Conservation (phyloP, 2,888 invertebrate genomes). For the Oxycera nigricornis region DNA sequence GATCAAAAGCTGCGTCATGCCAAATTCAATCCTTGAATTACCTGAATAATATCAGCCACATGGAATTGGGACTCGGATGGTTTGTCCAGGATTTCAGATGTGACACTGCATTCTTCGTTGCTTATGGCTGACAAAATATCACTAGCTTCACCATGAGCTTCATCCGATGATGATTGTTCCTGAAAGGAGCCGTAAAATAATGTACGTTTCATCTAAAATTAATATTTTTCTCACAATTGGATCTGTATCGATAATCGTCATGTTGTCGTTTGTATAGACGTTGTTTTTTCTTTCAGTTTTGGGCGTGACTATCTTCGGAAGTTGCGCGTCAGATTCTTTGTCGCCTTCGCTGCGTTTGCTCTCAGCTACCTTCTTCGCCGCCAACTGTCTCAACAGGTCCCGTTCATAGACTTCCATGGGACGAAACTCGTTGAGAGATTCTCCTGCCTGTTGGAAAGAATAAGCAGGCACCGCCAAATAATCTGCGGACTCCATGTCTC, state of each 20-base stretch:
- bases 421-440: conserved; percentile 58
- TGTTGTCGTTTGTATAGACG: conserved; percentile 65
- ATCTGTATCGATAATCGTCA: conserved; percentile 73
- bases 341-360: not conserved
- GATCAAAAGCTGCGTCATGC: too few relatives aligned
- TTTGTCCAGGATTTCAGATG: conserved; percentile 72
- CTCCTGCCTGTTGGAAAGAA: conserved; percentile 55
- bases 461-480: conserved; percentile 57
- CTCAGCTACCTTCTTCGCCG: conserved; percentile 2
- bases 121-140: conserved; percentile 71
- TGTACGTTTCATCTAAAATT: not conserved
- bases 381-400: conserved; percentile 50
- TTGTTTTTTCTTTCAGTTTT: conserved; percentile 51
- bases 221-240: not conserved
- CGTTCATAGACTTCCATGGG: conserved; percentile 61
- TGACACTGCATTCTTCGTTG: conserved; percentile 76
- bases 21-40: too few relatives aligned
- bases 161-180: conserved; percentile 60
- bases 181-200: conserved; percentile 48
- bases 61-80: conserved; percentile 48
- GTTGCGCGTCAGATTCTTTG: conserved; percentile 51
- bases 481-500: conserved; percentile 41
- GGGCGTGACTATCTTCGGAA: conserved; percentile 56
- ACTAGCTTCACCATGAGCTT: conserved; percentile 58
- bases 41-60: conserved; percentile 60